Percentiles rank a stretch among this genome's conserved stretches.
phyloP scores from a whole-genome alignment of 2,797 vertebrate genomes.

The Pipistrellus nathusii region DNA sequence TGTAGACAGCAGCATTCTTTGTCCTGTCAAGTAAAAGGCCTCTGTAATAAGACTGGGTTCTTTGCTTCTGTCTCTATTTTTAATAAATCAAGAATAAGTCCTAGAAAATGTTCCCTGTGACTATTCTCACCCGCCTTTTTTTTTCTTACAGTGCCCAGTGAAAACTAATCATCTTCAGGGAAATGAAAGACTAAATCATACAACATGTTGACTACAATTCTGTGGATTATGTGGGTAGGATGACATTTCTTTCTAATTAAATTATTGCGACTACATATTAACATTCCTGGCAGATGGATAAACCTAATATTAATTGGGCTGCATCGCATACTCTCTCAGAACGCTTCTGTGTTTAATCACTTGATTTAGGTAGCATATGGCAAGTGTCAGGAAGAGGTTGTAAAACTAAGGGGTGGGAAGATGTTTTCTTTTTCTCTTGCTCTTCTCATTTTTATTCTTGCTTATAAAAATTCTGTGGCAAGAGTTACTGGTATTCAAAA shows the following conservation, averaged over 20 bases:
- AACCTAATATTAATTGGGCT: not conserved
- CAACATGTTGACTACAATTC: conserved; percentile 33
- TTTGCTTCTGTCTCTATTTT: conserved; percentile 57
- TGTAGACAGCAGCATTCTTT: conserved; percentile 51
- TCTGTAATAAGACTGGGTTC: conserved; percentile 42
- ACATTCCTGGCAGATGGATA: conserved; percentile 19
- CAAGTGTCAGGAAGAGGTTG: not conserved
- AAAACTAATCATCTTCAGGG: conserved; percentile 35
- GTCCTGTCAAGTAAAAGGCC: not conserved
- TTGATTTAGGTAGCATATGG: not conserved
- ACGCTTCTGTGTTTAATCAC: not conserved
- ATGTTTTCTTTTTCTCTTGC: conserved; percentile 53
- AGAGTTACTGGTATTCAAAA: conserved; percentile 56
- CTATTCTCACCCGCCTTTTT: not conserved
- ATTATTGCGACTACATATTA: conserved; percentile 11
- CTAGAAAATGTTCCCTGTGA: conserved; percentile 46
- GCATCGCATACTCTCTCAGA: not conserved
- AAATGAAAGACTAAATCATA: conserved; percentile 66
- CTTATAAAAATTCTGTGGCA: conserved; percentile 45
- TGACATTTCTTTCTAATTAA: conserved; percentile 51
- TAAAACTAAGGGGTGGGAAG: conserved; percentile 25
- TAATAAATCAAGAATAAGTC: conserved; percentile 39
- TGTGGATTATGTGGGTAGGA: conserved; percentile 47
- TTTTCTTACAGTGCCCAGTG: not conserved
- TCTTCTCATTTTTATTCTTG: conserved; percentile 57